Evolutionary conservation across 1,140 invertebrate species (phyloP).

Genomic region (Bicyclus anynana): DNA sequence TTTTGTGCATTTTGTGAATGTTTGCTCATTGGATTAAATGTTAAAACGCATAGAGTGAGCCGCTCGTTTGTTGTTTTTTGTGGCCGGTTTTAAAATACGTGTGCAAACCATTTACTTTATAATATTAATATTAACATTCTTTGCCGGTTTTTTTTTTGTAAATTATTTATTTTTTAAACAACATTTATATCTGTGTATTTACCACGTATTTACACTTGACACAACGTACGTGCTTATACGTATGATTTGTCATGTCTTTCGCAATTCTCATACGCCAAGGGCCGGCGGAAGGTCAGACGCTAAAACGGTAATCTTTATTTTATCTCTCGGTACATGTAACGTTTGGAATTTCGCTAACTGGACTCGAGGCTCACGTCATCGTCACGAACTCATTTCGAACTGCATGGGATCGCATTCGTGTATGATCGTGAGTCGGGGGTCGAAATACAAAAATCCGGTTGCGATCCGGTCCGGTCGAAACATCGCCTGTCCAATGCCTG

Average conservation of each 20-base stretch:
- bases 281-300: constrained; percentile 56
- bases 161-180: no score
- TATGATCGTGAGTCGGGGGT: neutral
- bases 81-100: no score
- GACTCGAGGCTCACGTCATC: constrained; percentile 37
- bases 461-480: neutral
- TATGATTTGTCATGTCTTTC: constrained; percentile 51
- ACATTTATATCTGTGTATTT: no score
- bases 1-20: no score
- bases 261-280: constrained; percentile 60
- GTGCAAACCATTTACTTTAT: no score
- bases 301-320: constrained; percentile 71
- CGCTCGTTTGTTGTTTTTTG: no score
- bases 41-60: no score
- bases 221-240: constrained; percentile 35
- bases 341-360: constrained; percentile 41
- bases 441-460: neutral
- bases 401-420: neutral
- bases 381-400: constrained; percentile 11
- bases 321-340: constrained; percentile 53
- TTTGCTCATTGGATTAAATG: no score
- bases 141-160: no score
- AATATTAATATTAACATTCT: no score
- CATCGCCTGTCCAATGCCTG: no score
- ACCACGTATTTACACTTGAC: neutral